A percentile compares a stretch with the other conserved stretches of the same genome.
These are phyloP conservation scores for Agrilus planipennis DNA, from an alignment of 1,140 invertebrate species.

Conservation along the genomic window DNA sequence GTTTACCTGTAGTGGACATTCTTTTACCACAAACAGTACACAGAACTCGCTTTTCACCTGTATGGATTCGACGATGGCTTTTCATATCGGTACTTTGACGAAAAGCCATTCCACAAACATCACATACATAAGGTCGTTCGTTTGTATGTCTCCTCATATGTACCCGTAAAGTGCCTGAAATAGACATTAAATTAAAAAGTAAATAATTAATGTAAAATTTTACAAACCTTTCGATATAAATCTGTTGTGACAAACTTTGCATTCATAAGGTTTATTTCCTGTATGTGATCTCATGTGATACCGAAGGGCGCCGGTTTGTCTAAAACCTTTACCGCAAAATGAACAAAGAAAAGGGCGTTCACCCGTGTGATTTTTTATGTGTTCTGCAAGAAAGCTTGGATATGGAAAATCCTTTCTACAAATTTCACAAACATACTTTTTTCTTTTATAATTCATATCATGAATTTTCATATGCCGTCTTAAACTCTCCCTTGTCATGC, in stretches of 20 bases:
- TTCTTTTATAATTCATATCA: slow-evolving; percentile 15
- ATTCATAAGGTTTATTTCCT: slow-evolving; percentile 30
- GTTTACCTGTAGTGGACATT: slow-evolving; percentile 17
- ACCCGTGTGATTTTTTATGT: slow-evolving; percentile 31
- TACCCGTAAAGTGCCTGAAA: slow-evolving; percentile 19
- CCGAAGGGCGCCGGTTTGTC: slow-evolving; percentile 48
- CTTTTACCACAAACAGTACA: slow-evolving; percentile 18
- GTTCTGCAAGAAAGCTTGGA: slow-evolving; percentile 28
- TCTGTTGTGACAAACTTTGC: slow-evolving; percentile 13
- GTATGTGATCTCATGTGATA: slow-evolving; percentile 50
- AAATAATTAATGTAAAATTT: not conserved
- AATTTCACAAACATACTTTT: slow-evolving; percentile 34
- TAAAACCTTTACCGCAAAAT: slow-evolving; percentile 36
- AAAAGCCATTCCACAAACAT: slow-evolving; percentile 44
- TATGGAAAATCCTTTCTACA: slow-evolving; percentile 37
- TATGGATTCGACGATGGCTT: slow-evolving; percentile 14
- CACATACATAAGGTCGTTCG: slow-evolving; percentile 48
- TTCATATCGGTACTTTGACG: slow-evolving; percentile 31
- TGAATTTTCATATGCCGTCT: slow-evolving; percentile 20
- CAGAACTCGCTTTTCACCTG: slow-evolving; percentile 11
- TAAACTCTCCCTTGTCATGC: slow-evolving; percentile 22
- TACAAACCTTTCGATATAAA: slow-evolving; percentile 15
- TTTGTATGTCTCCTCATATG: slow-evolving; percentile 43
- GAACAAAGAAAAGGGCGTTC: slow-evolving; percentile 29
- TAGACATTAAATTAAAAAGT: not conserved